Evolutionary conservation across 2,797 vertebrate species (phyloP).

Genomic region (Microctenopoma steveboyesi): DNA sequence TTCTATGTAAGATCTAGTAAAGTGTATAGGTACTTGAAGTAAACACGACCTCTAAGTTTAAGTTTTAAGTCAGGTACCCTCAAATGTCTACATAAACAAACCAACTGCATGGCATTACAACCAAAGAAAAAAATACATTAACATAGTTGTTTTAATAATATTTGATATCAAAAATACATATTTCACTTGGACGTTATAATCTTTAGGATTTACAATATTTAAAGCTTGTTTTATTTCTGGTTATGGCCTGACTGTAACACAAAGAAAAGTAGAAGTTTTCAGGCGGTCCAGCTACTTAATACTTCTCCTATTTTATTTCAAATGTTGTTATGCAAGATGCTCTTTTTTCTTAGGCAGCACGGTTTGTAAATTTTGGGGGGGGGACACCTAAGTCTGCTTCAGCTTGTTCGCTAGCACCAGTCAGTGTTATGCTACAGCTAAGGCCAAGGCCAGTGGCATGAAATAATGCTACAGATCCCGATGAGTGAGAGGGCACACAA

Average conservation of each 20-base stretch:
- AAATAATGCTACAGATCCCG: constrained; percentile 63
- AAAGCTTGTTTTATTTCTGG: no score
- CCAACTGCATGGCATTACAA: not conserved
- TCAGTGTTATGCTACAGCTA: constrained; percentile 52
- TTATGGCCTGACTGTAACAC: not conserved
- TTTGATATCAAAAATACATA: no score
- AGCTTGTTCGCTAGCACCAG: constrained; percentile 32
- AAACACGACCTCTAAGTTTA: no score
- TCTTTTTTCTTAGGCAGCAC: not conserved
- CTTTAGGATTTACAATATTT: no score
- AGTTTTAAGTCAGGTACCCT: no score
- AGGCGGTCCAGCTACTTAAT: no score
- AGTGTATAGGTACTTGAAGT: no score
- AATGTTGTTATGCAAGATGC: not conserved
- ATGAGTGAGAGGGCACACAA: no score
- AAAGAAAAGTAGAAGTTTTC: not conserved
- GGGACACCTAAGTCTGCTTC: constrained; percentile 28
- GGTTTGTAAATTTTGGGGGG: not conserved
- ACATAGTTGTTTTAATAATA: no score
- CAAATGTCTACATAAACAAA: not conserved
- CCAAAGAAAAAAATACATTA: no score
- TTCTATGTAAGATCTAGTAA: not conserved
- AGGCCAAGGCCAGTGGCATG: constrained; percentile 66
- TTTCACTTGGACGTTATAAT: no score
- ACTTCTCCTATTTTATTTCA: not conserved